Evolutionary conservation across 2,888 invertebrate genomes (phyloP).

Genomic region (Xestobium rufovillosum): DNA sequence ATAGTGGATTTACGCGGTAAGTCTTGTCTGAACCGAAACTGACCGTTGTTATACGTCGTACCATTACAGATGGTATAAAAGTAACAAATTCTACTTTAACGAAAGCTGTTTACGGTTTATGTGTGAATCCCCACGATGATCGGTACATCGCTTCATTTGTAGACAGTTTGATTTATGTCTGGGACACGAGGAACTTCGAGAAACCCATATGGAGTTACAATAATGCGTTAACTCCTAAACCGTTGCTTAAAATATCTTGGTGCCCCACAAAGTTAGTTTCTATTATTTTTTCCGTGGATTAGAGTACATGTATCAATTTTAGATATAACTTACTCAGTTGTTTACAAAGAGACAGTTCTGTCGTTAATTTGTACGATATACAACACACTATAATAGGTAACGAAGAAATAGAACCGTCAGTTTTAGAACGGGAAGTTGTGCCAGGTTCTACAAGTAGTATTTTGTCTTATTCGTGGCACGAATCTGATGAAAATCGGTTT

Average conservation of each 20-base stretch:
- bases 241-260: slow-evolving; percentile 74
- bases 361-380: slow-evolving; percentile 79
- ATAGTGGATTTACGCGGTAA: slow-evolving; percentile 84
- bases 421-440: slow-evolving; percentile 61
- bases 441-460: slow-evolving; percentile 47
- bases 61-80: slow-evolving; percentile 60
- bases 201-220: slow-evolving; percentile 71
- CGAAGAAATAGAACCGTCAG: slow-evolving; percentile 69
- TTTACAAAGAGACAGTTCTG: slow-evolving; percentile 68
- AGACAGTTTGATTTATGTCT: slow-evolving; percentile 74
- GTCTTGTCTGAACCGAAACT: slow-evolving; percentile 6
- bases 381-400: slow-evolving; percentile 61
- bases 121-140: slow-evolving; percentile 69
- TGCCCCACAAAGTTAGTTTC: slow-evolving; percentile 68
- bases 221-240: slow-evolving; percentile 50
- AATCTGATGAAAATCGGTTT: slow-evolving; percentile 67
- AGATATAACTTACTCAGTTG: slow-evolving; percentile 71
- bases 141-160: slow-evolving; percentile 77
- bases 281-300: slow-evolving; percentile 5
- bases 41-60: slow-evolving; percentile 1
- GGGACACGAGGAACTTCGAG: slow-evolving; percentile 84
- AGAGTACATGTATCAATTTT: slow-evolving; percentile 23
- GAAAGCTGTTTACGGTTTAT: slow-evolving; percentile 77
- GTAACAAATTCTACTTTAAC: slow-evolving; percentile 61
- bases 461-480: slow-evolving; percentile 84